phyloP scores from a whole-genome alignment of 2,888 invertebrate genomes.

The Rhaphigaster nebulosa region DNA sequence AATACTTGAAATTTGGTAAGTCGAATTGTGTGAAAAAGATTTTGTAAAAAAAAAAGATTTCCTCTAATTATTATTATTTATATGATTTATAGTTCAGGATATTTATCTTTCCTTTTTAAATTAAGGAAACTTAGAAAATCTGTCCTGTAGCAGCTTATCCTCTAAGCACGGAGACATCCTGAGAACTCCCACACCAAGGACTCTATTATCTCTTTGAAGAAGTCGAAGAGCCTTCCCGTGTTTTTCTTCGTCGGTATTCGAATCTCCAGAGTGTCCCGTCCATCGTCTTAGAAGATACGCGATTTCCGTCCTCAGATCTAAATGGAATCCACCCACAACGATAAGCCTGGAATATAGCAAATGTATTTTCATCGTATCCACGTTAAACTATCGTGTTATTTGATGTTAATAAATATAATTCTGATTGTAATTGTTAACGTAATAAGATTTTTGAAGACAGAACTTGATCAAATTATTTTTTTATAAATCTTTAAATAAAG shows the following conservation, averaged over 20 bases:
- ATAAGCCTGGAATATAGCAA: not conserved
- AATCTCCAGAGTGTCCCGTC: not conserved
- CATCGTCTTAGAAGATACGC: not conserved
- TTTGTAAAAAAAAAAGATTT: no score
- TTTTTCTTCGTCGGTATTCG: not conserved
- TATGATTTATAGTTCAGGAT: no score
- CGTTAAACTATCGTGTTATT: not conserved
- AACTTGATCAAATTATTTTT: no score
- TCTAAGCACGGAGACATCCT: not conserved
- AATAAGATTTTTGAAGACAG: no score
- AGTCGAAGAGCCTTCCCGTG: constrained; percentile 19
- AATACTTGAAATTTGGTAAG: no score
- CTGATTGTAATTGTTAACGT: no score
- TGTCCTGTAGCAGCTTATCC: not conserved
- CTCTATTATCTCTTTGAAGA: not conserved
- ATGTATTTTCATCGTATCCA: not conserved
- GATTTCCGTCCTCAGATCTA: not conserved
- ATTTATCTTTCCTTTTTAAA: not conserved
- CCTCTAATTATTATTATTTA: no score
- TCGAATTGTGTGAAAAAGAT: no score
- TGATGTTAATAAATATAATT: not conserved
- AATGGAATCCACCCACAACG: not conserved
- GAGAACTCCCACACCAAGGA: not conserved
- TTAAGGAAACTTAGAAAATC: not conserved
- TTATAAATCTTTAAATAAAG: no score